Evolutionary conservation across 2,888 invertebrate genomes (phyloP), one percentile per base, ranked within the genome.

Genomic region (Drosophila cracens): DNA sequence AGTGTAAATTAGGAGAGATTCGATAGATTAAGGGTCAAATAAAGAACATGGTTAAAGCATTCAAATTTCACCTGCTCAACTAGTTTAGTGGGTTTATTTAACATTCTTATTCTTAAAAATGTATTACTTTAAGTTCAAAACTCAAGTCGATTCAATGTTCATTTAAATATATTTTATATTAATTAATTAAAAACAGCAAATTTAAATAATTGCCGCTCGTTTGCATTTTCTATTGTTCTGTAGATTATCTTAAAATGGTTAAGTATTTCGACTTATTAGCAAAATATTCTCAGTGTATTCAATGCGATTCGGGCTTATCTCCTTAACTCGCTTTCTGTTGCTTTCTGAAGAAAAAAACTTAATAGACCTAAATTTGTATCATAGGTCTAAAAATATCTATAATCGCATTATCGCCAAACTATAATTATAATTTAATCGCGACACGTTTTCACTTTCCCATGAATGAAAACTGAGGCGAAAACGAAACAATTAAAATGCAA

Each of bases 401-500:
- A 83, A 88, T 82, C 81, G 70, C 58, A 83, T 83, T 88, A 85
- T 71, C 74, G 65, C 62, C 58, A 74, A 81, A 68, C 70, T 58
- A 61, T 79, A 86, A 83, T 79, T 79, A 74, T 68, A 74, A 8
- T 54, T 74, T 71, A 71, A 73, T 57, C 59, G 70, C 76, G 76
- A 76, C 79, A 86, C 57, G 89, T 89, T 85, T 85, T 85, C 87
- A 89, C 85, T 89, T 85, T 86, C 76, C 36, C 60, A 40, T 70
- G 48, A 53, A 59, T 43, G 25, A 68, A 77, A 70, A 60, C 70
- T 58, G 57, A 74, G 73, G 69, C 52, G 60, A 64, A 83, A 88
- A 73, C 54, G 54, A 63, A 83, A 67, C 75, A 79, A 86, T 86
- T 85, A 86, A 79, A 83, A 69, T 51, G 71, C 77, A 89, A 85